phyloP scores from a whole-genome alignment of 2,113 vertebrate species.

The Lota lota region DNA sequence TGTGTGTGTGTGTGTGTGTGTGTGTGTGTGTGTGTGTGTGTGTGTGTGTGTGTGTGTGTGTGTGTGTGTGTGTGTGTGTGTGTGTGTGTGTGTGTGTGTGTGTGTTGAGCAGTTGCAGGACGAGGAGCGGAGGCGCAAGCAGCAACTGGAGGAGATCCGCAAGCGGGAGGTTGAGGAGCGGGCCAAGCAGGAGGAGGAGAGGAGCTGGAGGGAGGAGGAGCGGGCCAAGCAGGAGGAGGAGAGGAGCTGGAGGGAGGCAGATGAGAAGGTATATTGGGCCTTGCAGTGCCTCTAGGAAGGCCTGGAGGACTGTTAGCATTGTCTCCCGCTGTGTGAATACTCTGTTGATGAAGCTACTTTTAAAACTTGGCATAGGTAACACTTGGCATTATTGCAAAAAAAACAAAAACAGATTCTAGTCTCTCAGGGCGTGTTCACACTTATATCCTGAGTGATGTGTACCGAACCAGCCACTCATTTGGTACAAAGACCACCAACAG shows the following conservation, averaged over 20 bases:
- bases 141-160: conserved; percentile 93
- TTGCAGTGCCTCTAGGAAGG: not conserved
- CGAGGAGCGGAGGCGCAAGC: conserved; percentile 91
- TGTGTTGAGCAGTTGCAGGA: conserved; percentile 87
- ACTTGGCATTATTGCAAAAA: too few species aligned
- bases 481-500: too few species aligned
- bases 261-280: conserved; percentile 85
- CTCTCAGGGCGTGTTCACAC: too few species aligned
- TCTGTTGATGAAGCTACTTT: too few species aligned
- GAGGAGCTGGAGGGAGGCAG: conserved; percentile 82
- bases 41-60: too few species aligned
- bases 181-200: conserved; percentile 86
- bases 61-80: too few species aligned
- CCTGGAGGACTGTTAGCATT: not conserved
- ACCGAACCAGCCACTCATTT: too few species aligned
- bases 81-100: conserved; percentile 9
- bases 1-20: conserved; percentile 7
- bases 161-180: conserved; percentile 91
- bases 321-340: not conserved
- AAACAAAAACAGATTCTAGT: too few species aligned
- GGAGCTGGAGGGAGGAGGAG: conserved; percentile 89
- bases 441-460: too few species aligned
- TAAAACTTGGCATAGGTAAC: not conserved
- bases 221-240: conserved; percentile 87
- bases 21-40: not conserved